These are phyloP conservation scores for Plebejus argus DNA, from an alignment of 2,888 invertebrate species.

Conservation along the genomic window DNA sequence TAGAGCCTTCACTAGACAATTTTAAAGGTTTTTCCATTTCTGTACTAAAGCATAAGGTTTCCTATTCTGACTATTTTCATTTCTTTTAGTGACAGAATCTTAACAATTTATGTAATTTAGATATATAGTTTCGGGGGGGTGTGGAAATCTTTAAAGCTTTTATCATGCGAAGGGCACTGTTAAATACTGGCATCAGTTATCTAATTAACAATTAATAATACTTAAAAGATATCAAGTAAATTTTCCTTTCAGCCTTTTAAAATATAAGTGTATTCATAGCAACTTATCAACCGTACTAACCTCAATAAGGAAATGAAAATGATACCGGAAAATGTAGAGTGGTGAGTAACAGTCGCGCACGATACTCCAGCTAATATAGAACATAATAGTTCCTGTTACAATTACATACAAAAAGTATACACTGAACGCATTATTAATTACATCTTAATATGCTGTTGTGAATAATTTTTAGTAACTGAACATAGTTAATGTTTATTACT, in stretches of 20 bases:
- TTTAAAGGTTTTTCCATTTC: too few species aligned
- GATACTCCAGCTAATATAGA: not conserved
- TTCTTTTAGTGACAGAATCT: too few species aligned
- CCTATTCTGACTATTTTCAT: too few species aligned
- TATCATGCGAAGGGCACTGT: too few species aligned
- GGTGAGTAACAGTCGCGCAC: slow-evolving; percentile 15
- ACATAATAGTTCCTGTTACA: slow-evolving; percentile 13
- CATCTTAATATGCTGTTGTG: not conserved
- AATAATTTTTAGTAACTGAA: not conserved
- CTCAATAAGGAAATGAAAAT: slow-evolving; percentile 28
- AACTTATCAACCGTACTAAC: not conserved
- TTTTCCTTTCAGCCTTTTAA: too few species aligned
- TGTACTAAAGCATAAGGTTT: too few species aligned
- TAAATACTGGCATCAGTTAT: too few species aligned
- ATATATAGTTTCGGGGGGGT: too few species aligned
- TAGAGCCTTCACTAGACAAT: not conserved
- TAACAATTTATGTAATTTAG: too few species aligned
- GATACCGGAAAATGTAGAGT: slow-evolving; percentile 24
- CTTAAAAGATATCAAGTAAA: too few species aligned
- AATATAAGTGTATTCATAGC: not conserved
- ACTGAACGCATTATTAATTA: not conserved
- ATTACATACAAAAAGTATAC: not conserved
- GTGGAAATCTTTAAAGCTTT: too few species aligned
- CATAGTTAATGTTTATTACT: not conserved
- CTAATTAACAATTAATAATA: too few species aligned